Base-by-base conservation (phyloP, 2,797 vertebrate genomes). In the Bovichtus variegatus region DNA sequence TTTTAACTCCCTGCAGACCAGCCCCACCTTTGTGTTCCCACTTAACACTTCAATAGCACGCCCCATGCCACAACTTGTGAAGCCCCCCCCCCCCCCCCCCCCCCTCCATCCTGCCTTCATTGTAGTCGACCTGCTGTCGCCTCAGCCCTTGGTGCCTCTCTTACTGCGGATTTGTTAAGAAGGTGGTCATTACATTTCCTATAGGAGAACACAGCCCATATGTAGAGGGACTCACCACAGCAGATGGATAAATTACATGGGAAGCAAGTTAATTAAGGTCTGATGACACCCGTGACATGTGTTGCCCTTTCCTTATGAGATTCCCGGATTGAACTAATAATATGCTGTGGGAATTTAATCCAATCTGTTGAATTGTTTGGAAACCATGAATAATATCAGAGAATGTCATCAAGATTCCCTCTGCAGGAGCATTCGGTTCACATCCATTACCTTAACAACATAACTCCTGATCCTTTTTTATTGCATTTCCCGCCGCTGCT, bases 141-240 rank as follows among this genome's bases (percentile, higher is more conserved):
- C 64, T 76, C 9, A 25, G 68, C 72, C 74, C 75, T 61, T 58
- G 74, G 85, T 27, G 71, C 74, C 82, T 80, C 59, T 47, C 59
- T 54, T 43, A 13, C 31, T 69, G 81, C 62, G 59, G 87, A 84
- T 92, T 94, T 91, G 92, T 94, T 93, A 91, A 90, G 82, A 94
- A 93, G 91, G 88, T 92, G 83, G 82, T 96, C 91, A 95, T 95
- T 95, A 94, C 73, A 71, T 75, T 76, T 87, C 86, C 84, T 91
- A 86, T 84, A 91, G 90, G 91, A 88, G 87, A 90, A 92, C 66
- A 71, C 47, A 84, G 80, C 79, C 92, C 94, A 94, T 93, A 94
- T 94, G 94, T 79, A 86, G 74, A 82, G 63, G 87, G 81, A 84
- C 76, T 71, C 55, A 31, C 76, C 27, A 3, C 51, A 80, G 87